These are phyloP conservation scores for Buceros bicornis DNA, from an alignment of 2,797 vertebrate species.

Conservation along the genomic window DNA sequence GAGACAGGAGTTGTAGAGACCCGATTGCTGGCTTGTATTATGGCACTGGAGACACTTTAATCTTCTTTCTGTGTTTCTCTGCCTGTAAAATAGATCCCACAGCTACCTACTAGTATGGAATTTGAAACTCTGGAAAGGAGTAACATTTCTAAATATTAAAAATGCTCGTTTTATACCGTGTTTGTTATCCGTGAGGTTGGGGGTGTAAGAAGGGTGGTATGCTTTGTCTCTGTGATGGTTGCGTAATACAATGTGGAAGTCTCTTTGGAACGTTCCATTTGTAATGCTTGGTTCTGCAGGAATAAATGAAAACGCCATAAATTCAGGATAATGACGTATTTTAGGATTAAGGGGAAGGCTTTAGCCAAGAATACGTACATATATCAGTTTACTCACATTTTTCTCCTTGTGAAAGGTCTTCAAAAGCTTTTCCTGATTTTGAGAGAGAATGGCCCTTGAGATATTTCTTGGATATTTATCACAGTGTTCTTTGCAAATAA, in stretches of 20 bases:
- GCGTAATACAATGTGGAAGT: background rate
- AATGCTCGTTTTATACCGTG: background rate
- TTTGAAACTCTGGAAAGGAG: background rate
- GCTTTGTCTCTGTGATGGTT: background rate
- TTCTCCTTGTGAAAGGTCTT: background rate
- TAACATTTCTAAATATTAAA: background rate
- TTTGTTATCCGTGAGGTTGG: background rate
- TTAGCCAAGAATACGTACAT: background rate
- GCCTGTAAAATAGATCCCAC: background rate
- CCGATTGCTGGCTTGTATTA: background rate
- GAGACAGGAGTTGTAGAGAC: background rate
- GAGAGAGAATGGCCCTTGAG: background rate
- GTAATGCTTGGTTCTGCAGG: background rate
- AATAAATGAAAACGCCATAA: constrained; percentile 16
- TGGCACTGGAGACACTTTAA: background rate
- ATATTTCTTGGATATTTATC: background rate
- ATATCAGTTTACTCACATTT: background rate
- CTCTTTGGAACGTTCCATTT: background rate
- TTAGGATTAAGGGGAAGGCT: background rate
- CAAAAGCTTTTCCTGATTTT: constrained; percentile 29
- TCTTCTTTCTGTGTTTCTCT: background rate
- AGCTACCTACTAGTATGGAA: background rate
- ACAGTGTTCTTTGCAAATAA: background rate
- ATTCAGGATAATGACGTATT: constrained; percentile 15
- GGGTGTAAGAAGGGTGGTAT: background rate